Conservation (phyloP, 2,888 invertebrate species). For the Poecilobothrus nobilitatus region DNA sequence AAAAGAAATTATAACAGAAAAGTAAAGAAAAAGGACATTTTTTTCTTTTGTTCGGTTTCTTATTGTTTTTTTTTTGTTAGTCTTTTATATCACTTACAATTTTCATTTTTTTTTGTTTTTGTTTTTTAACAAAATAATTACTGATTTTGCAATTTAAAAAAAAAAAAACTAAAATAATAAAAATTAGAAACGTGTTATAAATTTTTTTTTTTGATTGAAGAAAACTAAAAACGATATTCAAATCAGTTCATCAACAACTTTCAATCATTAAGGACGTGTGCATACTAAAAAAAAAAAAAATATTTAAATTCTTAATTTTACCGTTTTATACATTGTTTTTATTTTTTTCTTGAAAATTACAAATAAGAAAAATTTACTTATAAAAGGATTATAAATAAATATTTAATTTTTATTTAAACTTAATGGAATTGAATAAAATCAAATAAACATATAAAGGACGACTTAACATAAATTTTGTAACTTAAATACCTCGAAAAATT, state of each 20-base stretch:
- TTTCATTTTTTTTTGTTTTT: no score
- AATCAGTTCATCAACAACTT: neutral
- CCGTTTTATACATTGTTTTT: no score
- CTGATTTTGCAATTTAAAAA: neutral
- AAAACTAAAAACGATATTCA: neutral
- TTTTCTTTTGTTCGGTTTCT: neutral
- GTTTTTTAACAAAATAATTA: no score
- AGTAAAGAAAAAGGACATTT: neutral
- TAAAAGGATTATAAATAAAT: neutral
- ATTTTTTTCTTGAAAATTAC: neutral
- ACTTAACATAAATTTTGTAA: neutral
- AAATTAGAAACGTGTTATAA: neutral
- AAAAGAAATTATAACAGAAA: no score
- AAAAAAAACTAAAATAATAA: neutral
- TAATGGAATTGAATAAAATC: neutral
- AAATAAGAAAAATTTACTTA: neutral
- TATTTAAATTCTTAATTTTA: no score
- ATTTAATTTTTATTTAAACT: neutral
- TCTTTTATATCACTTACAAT: neutral
- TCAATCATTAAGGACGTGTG: neutral
- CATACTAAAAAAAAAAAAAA: no score
- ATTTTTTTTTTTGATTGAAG: neutral
- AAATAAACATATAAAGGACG: neutral
- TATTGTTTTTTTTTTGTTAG: neutral
- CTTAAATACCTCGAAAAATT: slow-evolving; percentile 1